phyloP scores from a whole-genome alignment of 2,797 vertebrate species.

The Lagodon rhomboides region DNA sequence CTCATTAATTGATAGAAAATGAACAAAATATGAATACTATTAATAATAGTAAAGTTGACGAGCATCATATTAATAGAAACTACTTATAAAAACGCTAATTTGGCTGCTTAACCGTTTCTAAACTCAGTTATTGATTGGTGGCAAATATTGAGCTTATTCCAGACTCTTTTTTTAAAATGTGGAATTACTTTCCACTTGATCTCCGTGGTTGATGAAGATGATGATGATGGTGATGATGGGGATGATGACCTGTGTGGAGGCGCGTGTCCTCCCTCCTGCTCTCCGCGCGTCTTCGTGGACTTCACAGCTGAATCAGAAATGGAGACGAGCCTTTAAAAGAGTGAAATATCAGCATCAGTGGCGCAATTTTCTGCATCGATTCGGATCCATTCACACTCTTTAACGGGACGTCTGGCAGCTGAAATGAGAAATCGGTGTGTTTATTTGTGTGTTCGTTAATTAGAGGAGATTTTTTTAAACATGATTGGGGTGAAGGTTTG shows the following conservation, averaged over 20 bases:
- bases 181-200: conserved; percentile 35
- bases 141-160: background rate
- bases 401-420: background rate
- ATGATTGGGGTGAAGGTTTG: conserved; percentile 15
- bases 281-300: conserved; percentile 47
- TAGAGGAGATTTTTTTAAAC: conserved; percentile 8
- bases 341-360: conserved; percentile 48
- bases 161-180: background rate
- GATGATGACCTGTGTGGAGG: conserved; percentile 45
- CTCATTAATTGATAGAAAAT: conserved; percentile 4
- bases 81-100: background rate
- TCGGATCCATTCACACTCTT: background rate
- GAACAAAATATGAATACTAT: background rate
- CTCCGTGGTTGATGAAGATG: conserved; percentile 37
- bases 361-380: conserved; percentile 13
- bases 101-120: background rate
- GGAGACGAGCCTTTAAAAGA: conserved; percentile 45
- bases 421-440: background rate
- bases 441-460: conserved; percentile 13
- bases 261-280: conserved; percentile 54
- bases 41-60: background rate
- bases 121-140: background rate
- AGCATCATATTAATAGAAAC: background rate
- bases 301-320: conserved; percentile 33
- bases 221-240: conserved; percentile 41